These are phyloP conservation scores for Drosophila conformis DNA, from an alignment of 2,888 invertebrate genomes.

Conservation along the genomic window DNA sequence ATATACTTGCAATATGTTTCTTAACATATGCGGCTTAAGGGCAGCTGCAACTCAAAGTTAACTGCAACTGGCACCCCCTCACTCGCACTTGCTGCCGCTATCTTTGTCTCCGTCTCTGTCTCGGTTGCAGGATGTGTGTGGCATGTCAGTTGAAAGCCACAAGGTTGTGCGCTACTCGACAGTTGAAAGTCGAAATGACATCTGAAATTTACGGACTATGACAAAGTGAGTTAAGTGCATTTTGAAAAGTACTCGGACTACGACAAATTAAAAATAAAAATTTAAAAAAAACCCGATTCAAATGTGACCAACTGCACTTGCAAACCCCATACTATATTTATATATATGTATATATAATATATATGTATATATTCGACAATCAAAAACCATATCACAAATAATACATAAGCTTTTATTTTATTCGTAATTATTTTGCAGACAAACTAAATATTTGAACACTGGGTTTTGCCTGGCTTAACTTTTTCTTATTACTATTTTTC, in stretches of 20 bases:
- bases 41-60: constrained; percentile 13
- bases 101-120: not conserved
- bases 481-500: not conserved
- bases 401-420: not conserved
- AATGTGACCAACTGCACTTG: not conserved
- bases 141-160: constrained; percentile 68
- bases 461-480: not conserved
- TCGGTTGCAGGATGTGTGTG: constrained; percentile 5
- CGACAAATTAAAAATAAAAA: constrained; percentile 55
- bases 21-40: constrained; percentile 6
- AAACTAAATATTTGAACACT: not conserved
- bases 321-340: too few relatives aligned
- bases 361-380: too few relatives aligned
- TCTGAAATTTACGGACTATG: constrained; percentile 78
- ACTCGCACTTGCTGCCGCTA: constrained; percentile 17
- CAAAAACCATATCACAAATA: not conserved
- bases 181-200: constrained; percentile 72
- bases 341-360: not conserved
- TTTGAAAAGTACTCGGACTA: constrained; percentile 62
- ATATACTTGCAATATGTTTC: not conserved
- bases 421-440: not conserved
- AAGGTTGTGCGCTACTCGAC: constrained; percentile 69
- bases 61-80: constrained; percentile 35
- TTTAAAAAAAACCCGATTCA: constrained; percentile 21
- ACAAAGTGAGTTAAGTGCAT: constrained; percentile 79